Evolutionary conservation across 2,113 vertebrate genomes (phyloP).

Genomic region (Symphodus melops): DNA sequence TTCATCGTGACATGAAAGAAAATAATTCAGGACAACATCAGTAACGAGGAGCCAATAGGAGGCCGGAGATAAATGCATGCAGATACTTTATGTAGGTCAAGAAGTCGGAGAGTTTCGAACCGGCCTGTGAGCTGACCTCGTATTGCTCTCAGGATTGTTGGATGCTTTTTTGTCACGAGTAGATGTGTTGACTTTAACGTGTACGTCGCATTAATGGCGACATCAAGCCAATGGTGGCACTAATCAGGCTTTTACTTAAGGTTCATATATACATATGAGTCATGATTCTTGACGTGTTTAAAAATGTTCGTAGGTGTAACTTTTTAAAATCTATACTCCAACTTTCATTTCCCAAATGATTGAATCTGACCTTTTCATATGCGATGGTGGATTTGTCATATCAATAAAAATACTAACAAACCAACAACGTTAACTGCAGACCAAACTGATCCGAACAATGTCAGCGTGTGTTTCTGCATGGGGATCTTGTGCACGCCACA

Average conservation of each 20-base stretch:
- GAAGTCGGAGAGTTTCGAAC: not conserved
- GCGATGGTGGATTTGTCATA: too few relatives aligned
- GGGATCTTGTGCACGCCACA: conserved; percentile 31
- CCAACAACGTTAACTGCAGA: not conserved
- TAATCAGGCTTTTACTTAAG: too few relatives aligned
- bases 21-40: not conserved
- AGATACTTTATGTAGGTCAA: conserved; percentile 20
- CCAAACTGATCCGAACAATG: too few relatives aligned
- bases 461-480: conserved; percentile 10
- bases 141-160: not conserved
- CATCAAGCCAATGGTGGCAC: too few relatives aligned
- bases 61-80: not conserved
- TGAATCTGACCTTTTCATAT: too few relatives aligned
- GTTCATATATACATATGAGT: too few relatives aligned
- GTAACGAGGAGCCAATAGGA: not conserved
- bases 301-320: too few relatives aligned
- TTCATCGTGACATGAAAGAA: not conserved
- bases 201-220: not conserved
- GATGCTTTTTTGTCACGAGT: not conserved
- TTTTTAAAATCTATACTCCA: too few relatives aligned
- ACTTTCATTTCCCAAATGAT: too few relatives aligned
- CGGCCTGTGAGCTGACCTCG: not conserved
- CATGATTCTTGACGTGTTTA: too few relatives aligned
- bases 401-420: not conserved
- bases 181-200: not conserved